These are phyloP conservation scores for Nyctalus aviator DNA, from an alignment of 2,797 vertebrate genomes.

Conservation along the genomic window DNA sequence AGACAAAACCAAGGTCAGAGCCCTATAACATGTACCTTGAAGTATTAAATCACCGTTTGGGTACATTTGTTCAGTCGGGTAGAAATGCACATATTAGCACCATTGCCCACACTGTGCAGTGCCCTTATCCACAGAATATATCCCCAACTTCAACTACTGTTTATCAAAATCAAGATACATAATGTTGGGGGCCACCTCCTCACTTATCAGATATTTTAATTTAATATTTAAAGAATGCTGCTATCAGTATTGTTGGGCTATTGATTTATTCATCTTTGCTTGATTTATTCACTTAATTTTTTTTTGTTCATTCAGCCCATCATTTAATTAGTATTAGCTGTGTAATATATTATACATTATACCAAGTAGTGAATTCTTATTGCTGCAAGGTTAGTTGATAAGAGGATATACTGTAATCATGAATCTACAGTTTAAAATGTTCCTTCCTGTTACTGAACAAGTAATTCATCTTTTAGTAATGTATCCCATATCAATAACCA, in stretches of 20 bases:
- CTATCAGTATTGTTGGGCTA: background rate
- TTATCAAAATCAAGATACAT: background rate
- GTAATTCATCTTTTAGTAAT: background rate
- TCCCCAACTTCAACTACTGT: background rate
- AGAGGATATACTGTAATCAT: background rate
- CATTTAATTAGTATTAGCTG: background rate
- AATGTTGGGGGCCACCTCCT: background rate
- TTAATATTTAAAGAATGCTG: constrained; percentile 11
- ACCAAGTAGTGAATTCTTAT: background rate
- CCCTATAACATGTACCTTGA: background rate
- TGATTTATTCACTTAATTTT: background rate
- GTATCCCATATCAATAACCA: background rate
- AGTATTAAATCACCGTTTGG: background rate
- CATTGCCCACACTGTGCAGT: background rate
- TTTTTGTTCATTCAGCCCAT: background rate
- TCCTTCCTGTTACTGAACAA: background rate
- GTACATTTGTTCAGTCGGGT: background rate
- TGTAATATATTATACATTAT: background rate
- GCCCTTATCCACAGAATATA: background rate
- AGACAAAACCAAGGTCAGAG: background rate
- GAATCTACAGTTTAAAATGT: background rate
- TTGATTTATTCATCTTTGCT: background rate
- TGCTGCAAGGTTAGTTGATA: background rate
- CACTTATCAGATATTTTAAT: background rate
- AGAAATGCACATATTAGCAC: background rate